Conservation (phyloP, 2,113 vertebrate genomes). For the Serinus canaria region DNA sequence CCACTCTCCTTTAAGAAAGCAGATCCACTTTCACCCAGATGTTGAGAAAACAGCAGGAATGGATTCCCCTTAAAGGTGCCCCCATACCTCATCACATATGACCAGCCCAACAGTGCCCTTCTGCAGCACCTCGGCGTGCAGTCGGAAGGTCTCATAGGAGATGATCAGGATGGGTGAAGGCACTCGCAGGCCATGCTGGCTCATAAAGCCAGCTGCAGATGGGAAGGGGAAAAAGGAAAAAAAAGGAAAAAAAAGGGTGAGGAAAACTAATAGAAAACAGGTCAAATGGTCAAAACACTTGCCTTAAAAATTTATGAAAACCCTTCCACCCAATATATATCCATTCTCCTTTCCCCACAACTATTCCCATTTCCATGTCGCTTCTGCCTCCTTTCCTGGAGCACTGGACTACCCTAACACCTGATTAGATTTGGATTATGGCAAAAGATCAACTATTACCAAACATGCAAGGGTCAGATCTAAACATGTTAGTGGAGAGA, state of each 20-base stretch:
- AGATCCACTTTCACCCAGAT: neutral
- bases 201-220: slow-evolving; percentile 84
- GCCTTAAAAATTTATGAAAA: neutral
- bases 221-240: neutral
- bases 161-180: slow-evolving; percentile 93
- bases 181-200: slow-evolving; percentile 84
- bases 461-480: neutral
- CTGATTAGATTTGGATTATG: neutral
- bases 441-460: neutral
- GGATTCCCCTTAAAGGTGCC: neutral
- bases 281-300: neutral
- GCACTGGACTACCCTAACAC: neutral
- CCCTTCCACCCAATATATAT: neutral
- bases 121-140: slow-evolving; percentile 87
- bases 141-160: slow-evolving; percentile 95
- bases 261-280: neutral
- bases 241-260: neutral
- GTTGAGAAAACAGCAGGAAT: neutral
- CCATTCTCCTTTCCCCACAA: neutral
- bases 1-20: neutral
- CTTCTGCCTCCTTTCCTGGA: neutral
- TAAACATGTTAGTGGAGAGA: neutral
- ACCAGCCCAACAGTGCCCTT: slow-evolving; percentile 89
- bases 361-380: neutral
- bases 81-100: slow-evolving; percentile 89